These are phyloP conservation scores for Macaca nemestrina DNA, from an alignment of 2,113 vertebrate genomes.

Conservation along the genomic window DNA sequence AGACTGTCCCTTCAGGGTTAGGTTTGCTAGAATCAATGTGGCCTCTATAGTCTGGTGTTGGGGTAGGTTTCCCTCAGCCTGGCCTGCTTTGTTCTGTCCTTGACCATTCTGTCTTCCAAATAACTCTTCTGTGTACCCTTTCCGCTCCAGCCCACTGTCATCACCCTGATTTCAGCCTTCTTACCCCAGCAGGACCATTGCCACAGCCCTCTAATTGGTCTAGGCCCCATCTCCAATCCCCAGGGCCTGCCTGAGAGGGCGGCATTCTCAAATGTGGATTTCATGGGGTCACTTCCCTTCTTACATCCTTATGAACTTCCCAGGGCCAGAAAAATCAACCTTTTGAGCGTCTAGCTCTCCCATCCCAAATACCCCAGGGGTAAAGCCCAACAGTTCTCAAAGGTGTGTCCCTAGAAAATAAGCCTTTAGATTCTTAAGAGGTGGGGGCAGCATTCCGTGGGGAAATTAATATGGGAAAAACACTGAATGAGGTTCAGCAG, in stretches of 20 bases:
- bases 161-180: not conserved
- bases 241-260: not conserved
- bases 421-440: not conserved
- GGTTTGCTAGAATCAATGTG: accelerated
- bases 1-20: not conserved
- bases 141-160: not conserved
- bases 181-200: not conserved
- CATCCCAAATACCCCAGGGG: accelerated
- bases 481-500: not conserved
- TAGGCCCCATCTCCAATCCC: too few species aligned
- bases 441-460: not conserved
- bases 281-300: not conserved
- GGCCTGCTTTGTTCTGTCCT: not conserved
- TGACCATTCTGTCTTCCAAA: not conserved
- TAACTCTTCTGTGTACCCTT: too few species aligned
- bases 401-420: not conserved
- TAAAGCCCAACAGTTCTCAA: not conserved
- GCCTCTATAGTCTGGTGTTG: not conserved
- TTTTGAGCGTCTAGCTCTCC: not conserved
- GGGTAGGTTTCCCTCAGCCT: not conserved
- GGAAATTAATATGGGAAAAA: not conserved
- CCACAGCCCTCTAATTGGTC: not conserved
- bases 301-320: not conserved
- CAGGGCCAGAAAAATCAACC: not conserved
- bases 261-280: not conserved